Evolutionary conservation across 2,113 vertebrate genomes (phyloP), one percentile per base, ranked within the genome.

Genomic region (Setophaga coronata): DNA sequence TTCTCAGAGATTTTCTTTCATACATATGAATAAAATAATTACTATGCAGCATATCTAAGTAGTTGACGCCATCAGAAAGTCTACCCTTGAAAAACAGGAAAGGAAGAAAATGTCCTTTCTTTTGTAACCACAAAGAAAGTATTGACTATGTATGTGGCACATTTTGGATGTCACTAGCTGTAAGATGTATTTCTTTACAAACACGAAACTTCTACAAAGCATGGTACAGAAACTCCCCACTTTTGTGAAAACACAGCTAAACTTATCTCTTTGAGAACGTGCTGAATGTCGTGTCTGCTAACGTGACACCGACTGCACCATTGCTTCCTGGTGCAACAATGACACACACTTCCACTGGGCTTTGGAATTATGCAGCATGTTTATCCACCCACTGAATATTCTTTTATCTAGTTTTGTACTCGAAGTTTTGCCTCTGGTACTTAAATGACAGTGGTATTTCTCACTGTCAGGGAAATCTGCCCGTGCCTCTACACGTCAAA

Each of bases 31-130:
- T 78, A 89, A 57, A 92, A 96, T 38, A 57, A 82, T 96, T 82
- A 81, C 34, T 93, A 96, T 93, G 80, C 88, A 89, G 92, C 86
- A 86, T 90, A 94, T 82, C 70, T 94, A 67, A 96, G 72, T 65
- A 93, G 88, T 78, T 76, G 86, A 69, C 5, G 13, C 71, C 61
- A 69, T 50, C 88, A 88, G 47, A 62, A 95, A 92, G 19, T 51
- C 89, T 95, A 92, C 86, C 85, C 88, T 94, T 95, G 92, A 87
- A 81, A 62, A 92, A 67, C 25, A 81, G 71, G 51, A 77, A 82
- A 70, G 71, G 70, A 60, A 74, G 48, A 82, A 80, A 93, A 80
- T 25, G 73, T 78, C 80, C 97, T 95, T 74, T 74, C 65, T 76
- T 91, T 73, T 73, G 51, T 24, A 88, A 60, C n/a, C 51, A 58